phyloP scores from a whole-genome alignment of 2,797 vertebrate species.

The Hippopotamyrus pictus region DNA sequence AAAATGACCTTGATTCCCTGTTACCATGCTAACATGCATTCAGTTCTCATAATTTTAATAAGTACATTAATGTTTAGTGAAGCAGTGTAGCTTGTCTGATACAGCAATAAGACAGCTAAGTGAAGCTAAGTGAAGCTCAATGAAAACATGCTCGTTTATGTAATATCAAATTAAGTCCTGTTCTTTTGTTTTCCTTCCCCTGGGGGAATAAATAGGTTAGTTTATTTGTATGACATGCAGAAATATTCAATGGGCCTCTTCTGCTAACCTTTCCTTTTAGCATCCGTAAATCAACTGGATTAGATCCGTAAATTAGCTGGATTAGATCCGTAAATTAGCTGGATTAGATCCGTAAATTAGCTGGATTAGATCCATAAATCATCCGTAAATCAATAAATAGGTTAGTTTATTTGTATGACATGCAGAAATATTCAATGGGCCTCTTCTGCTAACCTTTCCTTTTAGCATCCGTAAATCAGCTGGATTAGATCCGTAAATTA shows the following conservation, averaged over 20 bases:
- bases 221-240: constrained; percentile 5
- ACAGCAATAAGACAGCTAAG: neutral
- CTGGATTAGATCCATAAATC: neutral
- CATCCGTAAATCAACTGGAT: neutral
- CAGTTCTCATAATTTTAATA: neutral
- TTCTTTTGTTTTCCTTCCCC: neutral
- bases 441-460: no score
- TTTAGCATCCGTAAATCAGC: no score
- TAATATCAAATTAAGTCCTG: neutral
- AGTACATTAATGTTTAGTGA: neutral
- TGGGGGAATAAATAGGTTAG: neutral
- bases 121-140: neutral
- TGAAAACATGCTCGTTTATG: neutral
- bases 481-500: no score
- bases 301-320: neutral
- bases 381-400: no score
- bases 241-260: neutral
- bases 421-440: no score
- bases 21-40: neutral
- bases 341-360: neutral
- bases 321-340: neutral
- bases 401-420: no score
- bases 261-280: neutral
- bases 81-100: neutral
- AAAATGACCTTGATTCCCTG: neutral